Evolutionary conservation across 1,140 invertebrate species (phyloP), one percentile per base, ranked within the genome.

Genomic region (Lucilia sericata): DNA sequence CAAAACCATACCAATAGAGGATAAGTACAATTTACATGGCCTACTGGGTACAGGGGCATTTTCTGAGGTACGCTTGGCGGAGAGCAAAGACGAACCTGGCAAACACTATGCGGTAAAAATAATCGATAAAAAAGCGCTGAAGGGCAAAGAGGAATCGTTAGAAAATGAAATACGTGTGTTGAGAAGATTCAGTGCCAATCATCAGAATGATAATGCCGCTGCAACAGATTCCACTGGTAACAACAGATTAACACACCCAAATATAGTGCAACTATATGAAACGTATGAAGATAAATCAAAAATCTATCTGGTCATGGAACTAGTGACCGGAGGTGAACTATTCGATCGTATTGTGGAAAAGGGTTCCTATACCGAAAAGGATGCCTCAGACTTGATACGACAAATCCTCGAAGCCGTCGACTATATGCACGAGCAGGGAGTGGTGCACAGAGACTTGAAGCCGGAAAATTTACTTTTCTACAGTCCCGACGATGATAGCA

Each of bases 141-240:
- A 99, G 92, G 99, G 99, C 30, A 99, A 99, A 92, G 99, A 99
- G 92, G 99, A 99, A 92, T 99, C 99, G 2, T 92, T 99, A 89
- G 98, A 99, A 92, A 99, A 99, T 94, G 99, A 99, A 94, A 99
- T 99, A 87, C 96, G 97, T 92, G 98, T 99, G n/a, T 92, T 99
- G 51, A 93, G 98, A 93, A 98, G 97, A 96, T 99, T 80, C 19
- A 80, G 76, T 49, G 76, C 76, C 19, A 80, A 80, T 93, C 93
- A 93, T 87, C 83, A 82, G 17, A 82, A 84, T 36, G n/a, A 82
- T 82, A 51, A 34, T 47, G 10, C 76, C n/a, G 42, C 42, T 13
- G 19, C 76, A 4, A 12, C 65, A 25, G 19, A 65, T 76, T 42
- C 76, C 42, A 25, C 65, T 21, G 19, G 17, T 55, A 12, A 81